phyloP scores from a whole-genome alignment of 2,888 invertebrate genomes.

The Liopterus haemorrhoidalis region DNA sequence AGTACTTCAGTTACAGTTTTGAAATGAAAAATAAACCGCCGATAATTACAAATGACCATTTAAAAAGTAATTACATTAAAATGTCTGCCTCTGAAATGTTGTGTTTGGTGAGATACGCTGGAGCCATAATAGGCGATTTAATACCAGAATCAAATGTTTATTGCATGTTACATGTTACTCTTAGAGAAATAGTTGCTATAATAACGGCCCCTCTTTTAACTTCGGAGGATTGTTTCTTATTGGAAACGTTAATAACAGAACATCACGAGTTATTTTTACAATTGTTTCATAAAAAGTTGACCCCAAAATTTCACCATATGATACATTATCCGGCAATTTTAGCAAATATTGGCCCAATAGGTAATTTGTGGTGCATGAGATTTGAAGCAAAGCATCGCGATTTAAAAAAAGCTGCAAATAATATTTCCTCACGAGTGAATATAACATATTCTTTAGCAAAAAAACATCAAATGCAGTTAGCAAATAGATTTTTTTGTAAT shows the following conservation, averaged over 20 bases:
- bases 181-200: conserved; percentile 23
- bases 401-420: conserved; percentile 26
- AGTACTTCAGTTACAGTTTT: conserved; percentile 16
- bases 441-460: conserved; percentile 23
- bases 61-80: conserved; percentile 25
- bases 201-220: conserved; percentile 13
- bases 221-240: conserved; percentile 9
- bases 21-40: conserved; percentile 27
- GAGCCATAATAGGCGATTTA: conserved; percentile 28
- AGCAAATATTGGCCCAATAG: conserved; percentile 27
- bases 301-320: conserved; percentile 30
- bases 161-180: conserved; percentile 27
- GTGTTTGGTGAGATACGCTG: conserved; percentile 24
- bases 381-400: conserved; percentile 32
- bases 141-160: conserved; percentile 24
- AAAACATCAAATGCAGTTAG: conserved; percentile 22
- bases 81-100: conserved; percentile 29
- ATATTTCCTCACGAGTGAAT: conserved; percentile 24
- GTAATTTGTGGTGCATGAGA: conserved; percentile 27
- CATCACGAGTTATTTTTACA: conserved; percentile 16
- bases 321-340: conserved; percentile 28
- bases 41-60: conserved; percentile 19
- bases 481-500: conserved; percentile 18
- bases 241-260: conserved; percentile 18
- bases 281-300: conserved; percentile 21